phyloP scores from a whole-genome alignment of 2,797 vertebrate species.

The Microctenopoma steveboyesi region DNA sequence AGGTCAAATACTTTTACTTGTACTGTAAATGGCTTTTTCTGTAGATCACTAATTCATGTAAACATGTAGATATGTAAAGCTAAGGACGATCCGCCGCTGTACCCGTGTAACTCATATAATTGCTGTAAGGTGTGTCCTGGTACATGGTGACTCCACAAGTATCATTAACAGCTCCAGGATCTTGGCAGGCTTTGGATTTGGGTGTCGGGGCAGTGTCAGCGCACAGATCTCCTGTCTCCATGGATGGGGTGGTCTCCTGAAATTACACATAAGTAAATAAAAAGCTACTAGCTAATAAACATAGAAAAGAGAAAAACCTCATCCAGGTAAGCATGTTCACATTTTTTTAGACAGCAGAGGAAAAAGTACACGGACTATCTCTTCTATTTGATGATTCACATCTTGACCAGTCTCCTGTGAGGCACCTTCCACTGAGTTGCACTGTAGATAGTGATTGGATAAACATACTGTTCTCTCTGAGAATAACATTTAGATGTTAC shows the following conservation, averaged over 20 bases:
- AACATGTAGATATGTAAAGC: neutral
- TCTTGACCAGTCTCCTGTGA: neutral
- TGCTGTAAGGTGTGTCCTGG: constrained; percentile 90
- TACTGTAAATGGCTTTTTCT: neutral
- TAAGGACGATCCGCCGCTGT: neutral
- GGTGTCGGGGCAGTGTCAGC: constrained; percentile 93
- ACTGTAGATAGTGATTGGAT: neutral
- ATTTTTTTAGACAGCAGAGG: too few species aligned
- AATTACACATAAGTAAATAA: neutral
- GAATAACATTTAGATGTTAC: neutral
- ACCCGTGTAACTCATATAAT: constrained; percentile 98
- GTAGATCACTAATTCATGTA: neutral
- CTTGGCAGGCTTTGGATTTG: constrained; percentile 92
- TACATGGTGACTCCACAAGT: constrained; percentile 89
- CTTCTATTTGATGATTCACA: too few species aligned
- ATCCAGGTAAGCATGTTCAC: neutral
- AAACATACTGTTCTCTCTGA: neutral
- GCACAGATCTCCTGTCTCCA: constrained; percentile 98
- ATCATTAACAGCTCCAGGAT: constrained; percentile 90
- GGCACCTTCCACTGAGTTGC: neutral
- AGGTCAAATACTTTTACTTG: too few species aligned
- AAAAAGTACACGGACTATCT: too few species aligned
- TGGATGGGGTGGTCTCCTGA: constrained; percentile 90
- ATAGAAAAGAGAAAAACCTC: neutral
- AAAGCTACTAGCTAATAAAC: neutral